Conservation (phyloP, 2,113 vertebrate species). For the Laticauda laticaudata region DNA sequence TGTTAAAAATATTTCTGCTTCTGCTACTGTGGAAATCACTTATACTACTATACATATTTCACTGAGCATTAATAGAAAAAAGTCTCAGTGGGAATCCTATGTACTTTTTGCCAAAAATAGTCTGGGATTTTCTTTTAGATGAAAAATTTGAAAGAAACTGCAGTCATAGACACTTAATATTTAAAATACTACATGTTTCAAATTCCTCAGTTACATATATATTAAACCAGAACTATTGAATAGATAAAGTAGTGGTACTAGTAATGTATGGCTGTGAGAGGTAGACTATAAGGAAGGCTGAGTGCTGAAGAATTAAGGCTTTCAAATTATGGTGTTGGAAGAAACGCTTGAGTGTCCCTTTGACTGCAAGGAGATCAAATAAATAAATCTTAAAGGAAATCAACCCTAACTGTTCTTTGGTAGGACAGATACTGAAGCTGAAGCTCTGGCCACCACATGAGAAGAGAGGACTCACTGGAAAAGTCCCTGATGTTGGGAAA, state of each 20-base stretch:
- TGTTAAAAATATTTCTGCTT: neutral
- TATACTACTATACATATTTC: neutral
- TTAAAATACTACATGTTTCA: neutral
- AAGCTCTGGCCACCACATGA: neutral
- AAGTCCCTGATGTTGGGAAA: neutral
- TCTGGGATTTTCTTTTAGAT: neutral
- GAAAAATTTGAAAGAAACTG: neutral
- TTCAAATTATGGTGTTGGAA: neutral
- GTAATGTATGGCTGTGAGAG: neutral
- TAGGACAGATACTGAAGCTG: neutral
- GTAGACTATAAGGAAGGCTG: neutral
- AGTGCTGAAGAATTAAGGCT: neutral
- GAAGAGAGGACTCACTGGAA: neutral
- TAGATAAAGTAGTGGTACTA: neutral
- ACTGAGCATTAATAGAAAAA: neutral
- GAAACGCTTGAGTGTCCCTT: neutral
- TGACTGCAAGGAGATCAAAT: neutral
- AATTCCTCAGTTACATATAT: neutral
- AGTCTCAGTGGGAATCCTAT: neutral
- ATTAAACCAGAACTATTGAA: neutral
- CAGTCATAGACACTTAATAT: neutral
- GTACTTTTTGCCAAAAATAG: neutral
- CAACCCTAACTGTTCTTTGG: neutral
- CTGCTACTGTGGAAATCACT: neutral
- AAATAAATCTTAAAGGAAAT: too few relatives aligned